These are phyloP conservation scores for Lissonota sp. DNA, from an alignment of 2,888 invertebrate genomes.

Conservation along the genomic window DNA sequence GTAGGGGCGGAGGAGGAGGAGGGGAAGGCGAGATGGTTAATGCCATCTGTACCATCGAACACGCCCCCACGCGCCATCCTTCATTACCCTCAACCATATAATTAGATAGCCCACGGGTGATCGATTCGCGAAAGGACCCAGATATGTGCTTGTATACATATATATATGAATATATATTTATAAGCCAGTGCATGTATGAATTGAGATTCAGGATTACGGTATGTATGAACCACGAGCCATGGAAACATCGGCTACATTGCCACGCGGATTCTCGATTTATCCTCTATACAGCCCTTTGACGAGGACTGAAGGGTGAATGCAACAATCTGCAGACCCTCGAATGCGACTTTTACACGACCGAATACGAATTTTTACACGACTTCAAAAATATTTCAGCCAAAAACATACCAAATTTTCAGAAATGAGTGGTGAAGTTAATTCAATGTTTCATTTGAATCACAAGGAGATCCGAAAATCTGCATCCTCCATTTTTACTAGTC, in stretches of 20 bases:
- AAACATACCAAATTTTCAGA: no score
- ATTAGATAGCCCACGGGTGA: constrained; percentile 72
- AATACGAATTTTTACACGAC: neutral
- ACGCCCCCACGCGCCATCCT: constrained; percentile 68
- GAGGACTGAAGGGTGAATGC: constrained; percentile 13
- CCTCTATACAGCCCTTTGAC: constrained; percentile 27
- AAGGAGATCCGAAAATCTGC: no score
- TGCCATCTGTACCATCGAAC: constrained; percentile 46
- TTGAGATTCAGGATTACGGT: constrained; percentile 43
- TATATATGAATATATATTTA: neutral
- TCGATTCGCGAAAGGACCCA: constrained; percentile 48
- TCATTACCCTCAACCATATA: constrained; percentile 74
- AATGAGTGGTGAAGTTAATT: no score
- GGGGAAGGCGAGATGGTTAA: neutral
- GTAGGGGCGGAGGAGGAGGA: constrained; percentile 29
- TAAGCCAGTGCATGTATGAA: neutral
- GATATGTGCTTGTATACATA: constrained; percentile 7
- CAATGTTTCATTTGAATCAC: no score
- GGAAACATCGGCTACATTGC: constrained; percentile 38
- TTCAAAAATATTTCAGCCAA: neutral
- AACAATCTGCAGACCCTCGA: neutral
- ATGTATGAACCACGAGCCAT: constrained; percentile 28
- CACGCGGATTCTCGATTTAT: constrained; percentile 29
- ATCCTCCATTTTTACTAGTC: no score
- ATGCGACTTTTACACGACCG: neutral